These are phyloP conservation scores for Atrina japonica DNA, from an alignment of 2,888 invertebrate species.

Conservation along the genomic window DNA sequence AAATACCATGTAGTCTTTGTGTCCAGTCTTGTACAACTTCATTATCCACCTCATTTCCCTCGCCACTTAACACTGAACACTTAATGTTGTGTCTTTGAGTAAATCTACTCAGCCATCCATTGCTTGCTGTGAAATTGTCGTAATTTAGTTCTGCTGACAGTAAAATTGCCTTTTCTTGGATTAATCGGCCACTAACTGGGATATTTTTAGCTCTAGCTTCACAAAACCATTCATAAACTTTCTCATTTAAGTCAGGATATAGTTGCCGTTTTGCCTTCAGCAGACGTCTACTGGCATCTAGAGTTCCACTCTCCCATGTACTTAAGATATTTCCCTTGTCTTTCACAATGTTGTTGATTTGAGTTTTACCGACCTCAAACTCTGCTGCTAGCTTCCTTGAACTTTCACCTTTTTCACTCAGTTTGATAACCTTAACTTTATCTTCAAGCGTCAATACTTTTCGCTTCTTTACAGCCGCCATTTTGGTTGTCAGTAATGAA, in stretches of 20 bases:
- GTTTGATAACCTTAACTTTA: conserved; percentile 15
- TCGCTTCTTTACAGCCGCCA: background rate
- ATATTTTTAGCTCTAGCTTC: background rate
- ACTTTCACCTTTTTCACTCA: conserved; percentile 13
- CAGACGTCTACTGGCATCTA: too few relatives aligned
- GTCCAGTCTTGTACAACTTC: too few relatives aligned
- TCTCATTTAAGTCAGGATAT: background rate
- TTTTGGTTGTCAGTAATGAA: too few relatives aligned
- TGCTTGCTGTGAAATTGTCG: background rate
- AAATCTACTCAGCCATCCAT: too few relatives aligned
- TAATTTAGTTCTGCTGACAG: background rate
- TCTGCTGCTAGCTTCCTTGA: conserved; percentile 1
- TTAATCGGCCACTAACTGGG: background rate
- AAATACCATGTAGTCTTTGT: too few relatives aligned
- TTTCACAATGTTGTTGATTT: too few relatives aligned
- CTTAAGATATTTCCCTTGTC: too few relatives aligned
- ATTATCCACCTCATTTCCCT: too few relatives aligned
- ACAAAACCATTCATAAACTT: background rate
- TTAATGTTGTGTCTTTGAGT: too few relatives aligned
- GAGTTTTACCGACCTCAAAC: conserved; percentile 13
- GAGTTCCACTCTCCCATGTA: too few relatives aligned
- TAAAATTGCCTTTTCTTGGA: background rate
- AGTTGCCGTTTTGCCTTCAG: too few relatives aligned
- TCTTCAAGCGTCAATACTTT: conserved; percentile 16
- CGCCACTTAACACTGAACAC: too few relatives aligned